Base-by-base conservation (phyloP, 2,888 invertebrate species). In the Caenorhabditis drosophilae region DNA sequence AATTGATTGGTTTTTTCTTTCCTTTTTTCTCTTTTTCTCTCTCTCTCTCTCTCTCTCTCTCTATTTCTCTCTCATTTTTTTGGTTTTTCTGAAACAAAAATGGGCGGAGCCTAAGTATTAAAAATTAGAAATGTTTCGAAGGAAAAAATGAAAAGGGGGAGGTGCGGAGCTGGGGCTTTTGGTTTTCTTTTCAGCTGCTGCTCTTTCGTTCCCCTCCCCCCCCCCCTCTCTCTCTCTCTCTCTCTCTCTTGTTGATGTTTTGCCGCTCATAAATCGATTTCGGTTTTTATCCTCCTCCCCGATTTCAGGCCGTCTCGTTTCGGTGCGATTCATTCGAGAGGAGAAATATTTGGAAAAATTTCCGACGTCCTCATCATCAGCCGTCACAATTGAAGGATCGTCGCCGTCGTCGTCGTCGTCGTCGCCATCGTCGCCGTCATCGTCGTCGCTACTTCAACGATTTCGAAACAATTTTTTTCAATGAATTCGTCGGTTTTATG, bases 301-400 rank as follows among this genome's bases (percentile, higher is more conserved):
- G 18, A 15, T 44, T 52, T 31, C 52, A 52, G 52, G 52, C 7
- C 45, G 44, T 2, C 44, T 52, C 4, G 45, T 52, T 31, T 20
- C 44, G 31, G 45, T 52, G 2, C 31, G 44, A 20, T 52, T 44
- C 27, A 15, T 52, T n/a, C 52, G 52, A 25, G 27, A 25, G 18
- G 52, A 52, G 27, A 38, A 20, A 20, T 51, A 25, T 25, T 18
- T 23, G 1, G 40, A 25, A 18, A 36, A 38, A 23, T 51, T 26
- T 35, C 49, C 49, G 34, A 47, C 15, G n/a, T n/a, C 31, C 31
- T 12, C 31, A 12, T 12, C 31, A 12, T 12, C 12, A 12, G 31
- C 6, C 12, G 31, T 31, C 36, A 36, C 7, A n/a, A 4, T 12
- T 36, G 15, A 36, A n/a, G n/a, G n/a, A n/a, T n/a, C n/a, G n/a